Base-by-base conservation (phyloP, 2,888 invertebrate genomes). In the Pristionchus arcanus region DNA sequence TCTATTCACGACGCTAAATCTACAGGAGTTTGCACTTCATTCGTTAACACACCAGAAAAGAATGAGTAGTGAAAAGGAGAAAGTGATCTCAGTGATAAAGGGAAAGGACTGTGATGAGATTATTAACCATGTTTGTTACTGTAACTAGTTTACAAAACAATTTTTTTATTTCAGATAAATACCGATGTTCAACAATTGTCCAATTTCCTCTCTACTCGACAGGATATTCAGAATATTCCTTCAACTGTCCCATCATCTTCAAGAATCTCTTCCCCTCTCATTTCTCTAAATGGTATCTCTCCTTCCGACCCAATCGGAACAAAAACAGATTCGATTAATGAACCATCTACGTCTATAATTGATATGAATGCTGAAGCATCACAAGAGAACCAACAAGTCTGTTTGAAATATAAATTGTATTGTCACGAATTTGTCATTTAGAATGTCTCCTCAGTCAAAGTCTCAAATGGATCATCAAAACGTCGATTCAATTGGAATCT, bases 401-500 rank as follows among this genome's bases (percentile, higher is more conserved):
- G 68, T 31, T 28, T 15, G 16, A 71, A 71, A 9, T 7, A 71
- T 15, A 13, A 15, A 19, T 16, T 2, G 37, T 9, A 4, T 37
- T 21, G 21, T 49, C 31, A 74, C 37, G 37, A 37, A 74, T 74
- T 21, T 25, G 34, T 68, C 4, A 37, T 74, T 74, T 21, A 74
- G 74, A 74, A 21, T 7, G 42, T 21, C 28, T 19, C 21, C 19
- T 71, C 71, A 31, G 11, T 68, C 68, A 15, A 71, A 31, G 25
- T 74, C 74, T 34, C 31, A 11, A 37, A 74, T 21, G 37, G 15
- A 11, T 7, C 31, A 16, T 28, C 19, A 4, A 74, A 74, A 37
- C 16, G 74, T 19, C 16, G 74, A 9, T 74, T 74, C 74, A 74
- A 74, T 74, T 74, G 74, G 74, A 34, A 74, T 74, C 74, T 74